These are phyloP conservation scores for Bombus confusus DNA, from an alignment of 1,140 invertebrate genomes.

Conservation along the genomic window DNA sequence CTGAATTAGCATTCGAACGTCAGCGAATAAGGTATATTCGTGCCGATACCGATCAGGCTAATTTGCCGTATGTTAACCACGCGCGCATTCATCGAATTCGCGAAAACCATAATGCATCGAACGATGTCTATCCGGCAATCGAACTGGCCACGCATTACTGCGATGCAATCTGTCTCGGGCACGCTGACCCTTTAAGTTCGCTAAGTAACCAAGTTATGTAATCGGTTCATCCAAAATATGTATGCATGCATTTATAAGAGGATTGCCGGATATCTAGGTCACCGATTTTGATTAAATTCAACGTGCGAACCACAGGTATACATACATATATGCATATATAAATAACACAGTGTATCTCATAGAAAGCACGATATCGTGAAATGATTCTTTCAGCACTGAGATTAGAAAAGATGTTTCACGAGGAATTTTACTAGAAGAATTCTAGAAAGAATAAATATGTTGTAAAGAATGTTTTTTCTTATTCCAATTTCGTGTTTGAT, in stretches of 20 bases:
- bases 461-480: not conserved
- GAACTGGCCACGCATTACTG: conserved; percentile 19
- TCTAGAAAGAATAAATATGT: too few species aligned
- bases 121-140: conserved; percentile 22
- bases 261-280: conserved; percentile 6
- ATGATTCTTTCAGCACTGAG: too few species aligned
- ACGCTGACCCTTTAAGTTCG: not conserved
- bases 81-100: conserved; percentile 59
- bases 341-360: too few species aligned
- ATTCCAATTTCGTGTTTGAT: not conserved
- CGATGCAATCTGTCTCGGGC: not conserved
- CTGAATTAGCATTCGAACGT: conserved; percentile 20
- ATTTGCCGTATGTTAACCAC: conserved; percentile 60
- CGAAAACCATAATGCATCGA: conserved; percentile 49
- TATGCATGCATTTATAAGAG: conserved; percentile 1
- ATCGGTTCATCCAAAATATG: not conserved
- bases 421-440: not conserved
- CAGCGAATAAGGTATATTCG: conserved; percentile 22
- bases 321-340: not conserved
- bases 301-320: not conserved
- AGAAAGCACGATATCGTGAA: not conserved
- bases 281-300: conserved; percentile 16
- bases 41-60: conserved; percentile 39
- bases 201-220: conserved; percentile 1
- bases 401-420: not conserved